A percentile compares a stretch with the other conserved stretches of the same genome.
phyloP scores from a whole-genome alignment of 2,113 vertebrate genomes.

The Indicator indicator region DNA sequence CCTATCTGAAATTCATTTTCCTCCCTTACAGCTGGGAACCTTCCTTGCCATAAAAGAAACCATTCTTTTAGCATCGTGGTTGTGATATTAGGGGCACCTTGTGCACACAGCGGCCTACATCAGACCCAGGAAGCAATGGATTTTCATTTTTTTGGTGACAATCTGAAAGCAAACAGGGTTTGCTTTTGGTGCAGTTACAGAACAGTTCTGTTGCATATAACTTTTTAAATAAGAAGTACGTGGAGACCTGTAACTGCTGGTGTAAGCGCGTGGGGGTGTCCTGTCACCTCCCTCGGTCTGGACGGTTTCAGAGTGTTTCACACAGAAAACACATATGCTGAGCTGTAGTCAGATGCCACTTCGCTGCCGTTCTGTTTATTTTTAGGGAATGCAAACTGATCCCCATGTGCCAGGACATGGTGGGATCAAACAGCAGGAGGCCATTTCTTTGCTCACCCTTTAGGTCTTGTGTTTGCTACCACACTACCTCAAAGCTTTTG shows the following conservation, averaged over 20 bases:
- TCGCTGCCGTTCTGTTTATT: slow-evolving; percentile 24
- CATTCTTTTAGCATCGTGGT: background rate
- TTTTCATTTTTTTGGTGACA: background rate
- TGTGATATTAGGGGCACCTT: background rate
- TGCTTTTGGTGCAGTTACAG: background rate
- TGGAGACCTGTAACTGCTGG: background rate
- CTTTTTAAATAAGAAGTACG: background rate
- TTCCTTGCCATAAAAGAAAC: background rate
- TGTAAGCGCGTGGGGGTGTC: background rate
- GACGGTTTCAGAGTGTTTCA: background rate
- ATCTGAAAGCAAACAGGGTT: background rate
- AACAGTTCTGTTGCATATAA: background rate
- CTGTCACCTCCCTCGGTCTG: accelerated
- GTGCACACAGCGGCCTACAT: accelerated
- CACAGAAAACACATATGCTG: background rate
- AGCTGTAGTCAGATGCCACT: slow-evolving; percentile 4
- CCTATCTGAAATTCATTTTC: background rate
- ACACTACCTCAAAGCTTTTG: background rate
- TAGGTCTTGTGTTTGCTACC: background rate
- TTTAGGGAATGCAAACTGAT: slow-evolving; percentile 41
- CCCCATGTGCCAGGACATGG: background rate
- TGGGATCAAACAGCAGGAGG: slow-evolving; percentile 31
- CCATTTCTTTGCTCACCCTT: background rate
- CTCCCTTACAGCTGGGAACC: background rate
- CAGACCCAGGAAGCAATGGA: background rate